Base-by-base conservation (phyloP, 2,113 vertebrate genomes). In the Gobius niger region DNA sequence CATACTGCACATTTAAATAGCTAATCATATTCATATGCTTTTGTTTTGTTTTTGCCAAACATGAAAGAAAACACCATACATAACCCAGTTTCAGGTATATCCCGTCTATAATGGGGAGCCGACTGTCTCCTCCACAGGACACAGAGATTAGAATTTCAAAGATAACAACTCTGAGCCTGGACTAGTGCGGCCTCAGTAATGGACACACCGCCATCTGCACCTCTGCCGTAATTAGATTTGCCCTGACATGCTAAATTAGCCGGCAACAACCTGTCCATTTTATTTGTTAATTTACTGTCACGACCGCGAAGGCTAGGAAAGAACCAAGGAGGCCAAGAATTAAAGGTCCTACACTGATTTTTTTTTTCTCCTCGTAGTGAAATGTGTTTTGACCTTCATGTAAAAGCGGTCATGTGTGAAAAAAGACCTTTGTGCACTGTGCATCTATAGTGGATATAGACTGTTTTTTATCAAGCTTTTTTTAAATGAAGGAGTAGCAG, bases 171-270 rank as follows among this genome's bases (percentile, higher is more conserved):
- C 47, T 19, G 54, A 67, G 68, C 12, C 14, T 70, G 75, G 67
- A 87, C 78, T 73, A 80, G 68, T 73, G 78, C 40, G 75, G 66
- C 81, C 19, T 66, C 65, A 18, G 80, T 77, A 83, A 88, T 88
- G 80, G 84, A 84, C 76, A 68, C 68, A 72, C 77, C 63, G 80
- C 82, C 85, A 86, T 88, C 83, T 86, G 83, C 85, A 88, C 86
- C 80, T 82, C 77, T n/a, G 66, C 69, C 62, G 77, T 88, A 77
- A 88, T 88, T 80, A 65, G 75, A 89, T 91, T 89, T 87, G 67
- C 63, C 60, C 74, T 77, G 82, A 87, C 85, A 85, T 84, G 83
- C 53, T 88, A 80, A 85, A 89, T 89, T 89, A 85, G 68, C 73
- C 53, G 46, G 67, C 70, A 61, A 56, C 80, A 77, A 77, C 77